A percentile compares a stretch with the other conserved stretches of the same genome.
phyloP scores from a whole-genome alignment of 2,888 invertebrate species.

The Allophyes oxyacanthae region DNA sequence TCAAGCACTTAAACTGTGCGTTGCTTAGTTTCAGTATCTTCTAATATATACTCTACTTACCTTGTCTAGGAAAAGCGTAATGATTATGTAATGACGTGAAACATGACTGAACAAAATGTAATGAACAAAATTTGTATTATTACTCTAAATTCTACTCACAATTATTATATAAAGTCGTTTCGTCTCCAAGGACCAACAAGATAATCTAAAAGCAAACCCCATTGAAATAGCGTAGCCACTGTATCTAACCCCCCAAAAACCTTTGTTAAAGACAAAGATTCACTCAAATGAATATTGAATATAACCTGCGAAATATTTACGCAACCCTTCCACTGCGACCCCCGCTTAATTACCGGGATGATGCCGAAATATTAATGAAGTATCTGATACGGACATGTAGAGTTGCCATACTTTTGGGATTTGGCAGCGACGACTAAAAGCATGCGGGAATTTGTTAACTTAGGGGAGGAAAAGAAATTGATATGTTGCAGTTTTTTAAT shows the following conservation, averaged over 20 bases:
- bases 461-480: slow-evolving; percentile 47
- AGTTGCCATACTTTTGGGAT: slow-evolving; percentile 67
- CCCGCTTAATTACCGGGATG: slow-evolving; percentile 76
- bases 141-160: no score
- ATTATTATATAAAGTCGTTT: background rate
- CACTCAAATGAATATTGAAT: slow-evolving; percentile 50
- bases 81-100: no score
- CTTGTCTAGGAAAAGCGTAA: no score
- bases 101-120: no score
- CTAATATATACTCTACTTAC: no score
- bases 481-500: slow-evolving; percentile 55
- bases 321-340: slow-evolving; percentile 62
- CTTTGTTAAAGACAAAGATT: slow-evolving; percentile 50
- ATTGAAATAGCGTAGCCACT: slow-evolving; percentile 20
- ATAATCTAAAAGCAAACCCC: slow-evolving; percentile 11
- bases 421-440: slow-evolving; percentile 59
- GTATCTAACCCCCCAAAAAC: slow-evolving; percentile 28
- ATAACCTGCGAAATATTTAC: slow-evolving; percentile 58
- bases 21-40: no score
- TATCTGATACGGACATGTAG: slow-evolving; percentile 79
- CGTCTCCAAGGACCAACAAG: slow-evolving; percentile 37
- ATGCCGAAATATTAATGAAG: slow-evolving; percentile 83
- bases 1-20: no score
- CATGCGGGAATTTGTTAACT: slow-evolving; percentile 66
- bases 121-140: no score